Evolutionary conservation across 1,140 invertebrate genomes (phyloP), one percentile per base, ranked within the genome.

Genomic region (Octopus sinensis): DNA sequence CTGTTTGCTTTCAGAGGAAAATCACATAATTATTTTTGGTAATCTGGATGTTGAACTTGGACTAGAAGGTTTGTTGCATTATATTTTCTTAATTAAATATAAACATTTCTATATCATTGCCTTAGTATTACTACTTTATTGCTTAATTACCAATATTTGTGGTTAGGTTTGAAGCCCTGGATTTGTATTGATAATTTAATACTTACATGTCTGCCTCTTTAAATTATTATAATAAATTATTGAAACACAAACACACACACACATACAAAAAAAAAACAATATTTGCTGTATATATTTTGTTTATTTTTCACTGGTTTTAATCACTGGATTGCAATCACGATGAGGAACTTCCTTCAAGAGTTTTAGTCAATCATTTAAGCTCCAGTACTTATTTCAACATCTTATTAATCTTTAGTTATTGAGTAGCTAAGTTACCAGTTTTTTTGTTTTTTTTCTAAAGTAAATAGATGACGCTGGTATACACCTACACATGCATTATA

Each of bases 11-110:
- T 62, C 76, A 81, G 51, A 77, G 94, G 53, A 90, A 90, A 4
- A 92, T 92, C 83, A 90, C 97, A 84, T 77, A 13, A 77, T 77
- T 5, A 43, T 77, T 52, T 53, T 77, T 77, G 76, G 76, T 77
- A 53, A 77, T 77, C 7, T 77, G 13, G 52, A 77, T 5, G 30
- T 77, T n/a, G 76, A 77, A 53, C 7, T 53, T 43, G 76, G 76
- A 52, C 23, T 10, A 30, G n/a, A 52, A 52, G 76, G 76, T 77
- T 43, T 43, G 23, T 53, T 6, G 52, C 13, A 23, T 43, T 52
- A 43, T 51, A 9, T n/a, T 76, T 76, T 30, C 9, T 12, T 12
- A 76, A 30, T 10, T 10, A 51, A 76, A 76, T 62, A 9, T 62
- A 62, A 9, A 62, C 17, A 62, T 62, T 12, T 73, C 68, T 73